Evolutionary conservation across 1,140 invertebrate genomes (phyloP), one percentile per base, ranked within the genome.

Genomic region (Planococcus citri): DNA sequence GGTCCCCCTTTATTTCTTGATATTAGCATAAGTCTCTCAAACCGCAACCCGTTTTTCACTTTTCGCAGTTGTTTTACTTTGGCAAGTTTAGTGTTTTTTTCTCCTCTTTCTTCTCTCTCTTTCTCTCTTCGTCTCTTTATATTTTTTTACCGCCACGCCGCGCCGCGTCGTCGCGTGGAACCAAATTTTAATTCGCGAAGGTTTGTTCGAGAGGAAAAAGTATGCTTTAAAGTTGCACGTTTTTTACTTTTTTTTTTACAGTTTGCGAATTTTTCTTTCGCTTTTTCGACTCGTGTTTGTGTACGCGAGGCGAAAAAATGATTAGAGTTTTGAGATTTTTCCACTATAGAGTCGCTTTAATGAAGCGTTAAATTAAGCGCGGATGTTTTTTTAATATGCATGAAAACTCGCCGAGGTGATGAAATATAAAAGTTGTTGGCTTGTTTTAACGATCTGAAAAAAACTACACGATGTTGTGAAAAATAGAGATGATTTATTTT

Each of bases 21-120:
- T 27, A 64, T 64, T 64, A 64, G 60, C 60, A 64, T 64, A 64
- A 64, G 60, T 64, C 60, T 64, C 60, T 20, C 60, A 12, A 64
- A 64, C 60, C 60, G 60, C 60, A 64, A 64, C 60, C 60, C 60
- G 60, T 64, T 64, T 64, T 64, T 64, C 60, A 64, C 60, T 64
- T 64, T 64, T 64, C 60, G 6, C 17, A 10, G 3, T 64, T 22
- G 60, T 64, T 64, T 64, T 64, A 51, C 41, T 4, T 51, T 51
- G 29, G 29, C 41, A 57, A 70, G 21, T 70, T 41, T 1, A 24
- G 33, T 29, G 24, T 70, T 67, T 67, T 38, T 61, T 12, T 61
- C 67, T n/a, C 67, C 25, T 14, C 61, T 27, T 14, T n/a, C 61
- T 24, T 22, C 24, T 67, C 24, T n/a, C 57, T 60, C 57, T 60